A percentile compares a stretch with the other conserved stretches of the same genome.
These are phyloP conservation scores for Scytalopus superciliaris DNA, from an alignment of 2,113 vertebrate species.

Conservation along the genomic window DNA sequence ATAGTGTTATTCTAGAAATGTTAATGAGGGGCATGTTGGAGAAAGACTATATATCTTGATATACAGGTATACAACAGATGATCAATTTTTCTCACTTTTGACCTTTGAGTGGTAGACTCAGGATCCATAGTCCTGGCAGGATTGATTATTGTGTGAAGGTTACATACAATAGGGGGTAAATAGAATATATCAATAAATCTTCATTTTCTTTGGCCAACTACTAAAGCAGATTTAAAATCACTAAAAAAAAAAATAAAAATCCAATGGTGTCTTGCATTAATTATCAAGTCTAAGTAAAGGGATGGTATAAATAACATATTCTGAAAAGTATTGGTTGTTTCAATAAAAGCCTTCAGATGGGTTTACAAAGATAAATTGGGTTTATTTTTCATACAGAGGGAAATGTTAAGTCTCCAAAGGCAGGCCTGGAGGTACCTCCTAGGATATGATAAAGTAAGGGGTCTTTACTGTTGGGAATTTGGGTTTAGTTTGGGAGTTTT, in stretches of 20 bases:
- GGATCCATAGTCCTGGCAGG: conserved; percentile 22
- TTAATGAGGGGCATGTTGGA: background rate
- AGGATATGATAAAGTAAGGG: background rate
- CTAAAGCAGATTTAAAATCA: background rate
- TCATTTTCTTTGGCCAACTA: conserved; percentile 36
- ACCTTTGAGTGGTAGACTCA: conserved; percentile 17
- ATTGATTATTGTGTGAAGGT: conserved; percentile 49
- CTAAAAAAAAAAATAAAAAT: background rate
- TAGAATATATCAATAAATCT: conserved; percentile 29
- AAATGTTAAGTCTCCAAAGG: background rate
- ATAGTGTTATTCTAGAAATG: conserved; percentile 21
- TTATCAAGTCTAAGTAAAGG: background rate
- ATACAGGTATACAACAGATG: conserved; percentile 24
- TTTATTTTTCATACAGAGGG: background rate
- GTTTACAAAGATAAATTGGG: background rate
- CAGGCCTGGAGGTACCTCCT: background rate
- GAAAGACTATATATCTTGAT: conserved; percentile 39
- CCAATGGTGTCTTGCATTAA: background rate
- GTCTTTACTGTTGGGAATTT: background rate
- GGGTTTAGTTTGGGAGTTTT: background rate
- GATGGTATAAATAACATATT: background rate
- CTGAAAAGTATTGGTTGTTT: background rate
- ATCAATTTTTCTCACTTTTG: conserved; percentile 54
- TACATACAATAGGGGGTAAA: conserved; percentile 16
- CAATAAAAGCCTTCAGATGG: background rate